A percentile compares a stretch with the other conserved stretches of the same genome.
These are phyloP conservation scores for Eueides isabella DNA, from an alignment of 1,140 invertebrate genomes.

Conservation along the genomic window DNA sequence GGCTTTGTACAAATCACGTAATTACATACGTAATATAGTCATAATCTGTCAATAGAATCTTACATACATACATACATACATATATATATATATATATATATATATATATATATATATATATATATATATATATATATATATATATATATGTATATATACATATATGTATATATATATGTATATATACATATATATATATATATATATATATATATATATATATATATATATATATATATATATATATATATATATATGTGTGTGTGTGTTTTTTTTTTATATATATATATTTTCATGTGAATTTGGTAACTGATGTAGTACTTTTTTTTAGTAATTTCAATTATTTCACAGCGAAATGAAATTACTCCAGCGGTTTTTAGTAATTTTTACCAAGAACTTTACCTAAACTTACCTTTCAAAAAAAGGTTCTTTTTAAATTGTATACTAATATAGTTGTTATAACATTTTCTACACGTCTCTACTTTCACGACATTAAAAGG, in stretches of 20 bases:
- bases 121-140: no score
- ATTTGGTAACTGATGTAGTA: conserved; percentile 4
- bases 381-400: neutral
- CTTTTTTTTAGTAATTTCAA: no score
- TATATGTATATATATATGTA: no score
- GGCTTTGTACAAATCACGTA: conserved; percentile 35
- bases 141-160: no score
- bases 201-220: no score
- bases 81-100: no score
- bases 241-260: no score
- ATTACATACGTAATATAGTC: conserved; percentile 10
- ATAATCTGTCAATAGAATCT: neutral
- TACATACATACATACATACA: neutral
- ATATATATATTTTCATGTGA: neutral
- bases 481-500: neutral
- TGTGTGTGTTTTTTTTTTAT: neutral
- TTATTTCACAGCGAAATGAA: no score
- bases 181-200: no score
- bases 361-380: no score
- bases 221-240: no score
- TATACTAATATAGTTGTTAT: neutral
- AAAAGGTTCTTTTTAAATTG: neutral
- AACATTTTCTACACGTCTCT: neutral
- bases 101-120: no score
- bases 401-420: neutral